phyloP scores from a whole-genome alignment of 1,140 invertebrate genomes.

The Fopius arisanus region DNA sequence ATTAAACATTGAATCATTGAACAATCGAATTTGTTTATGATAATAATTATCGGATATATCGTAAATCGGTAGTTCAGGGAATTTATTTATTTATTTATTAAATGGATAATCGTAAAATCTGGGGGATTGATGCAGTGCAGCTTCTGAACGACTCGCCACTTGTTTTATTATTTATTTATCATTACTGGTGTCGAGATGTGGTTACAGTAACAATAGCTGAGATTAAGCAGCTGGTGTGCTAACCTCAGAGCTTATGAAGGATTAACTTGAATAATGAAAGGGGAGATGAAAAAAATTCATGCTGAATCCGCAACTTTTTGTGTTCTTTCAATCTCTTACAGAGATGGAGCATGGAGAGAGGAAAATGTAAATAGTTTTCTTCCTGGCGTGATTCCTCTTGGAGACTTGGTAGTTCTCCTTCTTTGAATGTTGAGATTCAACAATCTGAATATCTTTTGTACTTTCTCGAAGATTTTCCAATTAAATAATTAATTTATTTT shows the following conservation, averaged over 20 bases:
- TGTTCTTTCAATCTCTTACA: neutral
- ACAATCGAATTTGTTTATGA: too few species aligned
- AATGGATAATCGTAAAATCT: too few species aligned
- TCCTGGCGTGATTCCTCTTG: neutral
- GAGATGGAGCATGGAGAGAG: neutral
- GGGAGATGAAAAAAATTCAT: constrained; percentile 23
- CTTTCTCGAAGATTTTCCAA: neutral
- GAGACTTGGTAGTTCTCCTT: neutral
- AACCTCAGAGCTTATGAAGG: neutral
- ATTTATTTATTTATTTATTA: too few species aligned
- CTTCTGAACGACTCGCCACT: neutral
- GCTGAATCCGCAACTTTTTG: neutral
- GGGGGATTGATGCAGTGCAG: too few species aligned
- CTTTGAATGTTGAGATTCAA: neutral
- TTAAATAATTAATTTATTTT: neutral
- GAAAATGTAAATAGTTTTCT: neutral
- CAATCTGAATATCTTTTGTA: neutral
- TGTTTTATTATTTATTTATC: neutral
- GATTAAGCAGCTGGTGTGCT: neutral
- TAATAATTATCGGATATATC: too few species aligned
- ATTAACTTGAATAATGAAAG: neutral
- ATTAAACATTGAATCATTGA: too few species aligned
- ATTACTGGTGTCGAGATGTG: neutral
- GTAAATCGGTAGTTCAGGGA: too few species aligned
- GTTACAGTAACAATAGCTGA: neutral